Evolutionary conservation across 2,888 invertebrate genomes (phyloP), one percentile per base, ranked within the genome.

Genomic region (Eilema sororculum): DNA sequence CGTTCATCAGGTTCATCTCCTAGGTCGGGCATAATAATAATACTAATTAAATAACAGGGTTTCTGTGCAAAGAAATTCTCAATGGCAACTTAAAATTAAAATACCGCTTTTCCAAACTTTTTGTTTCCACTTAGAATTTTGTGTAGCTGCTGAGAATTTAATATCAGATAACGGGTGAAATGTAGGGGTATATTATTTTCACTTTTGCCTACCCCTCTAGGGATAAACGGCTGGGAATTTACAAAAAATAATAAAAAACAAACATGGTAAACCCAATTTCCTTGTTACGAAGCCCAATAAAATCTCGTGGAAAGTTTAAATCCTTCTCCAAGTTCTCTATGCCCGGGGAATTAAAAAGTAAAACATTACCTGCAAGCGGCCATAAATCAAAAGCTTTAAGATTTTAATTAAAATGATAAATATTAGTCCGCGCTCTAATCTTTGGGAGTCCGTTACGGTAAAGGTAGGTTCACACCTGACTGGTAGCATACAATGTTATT

Each of bases 391-490:
- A 74, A 75, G 83, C 87, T 87, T 68, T 83, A 82, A 81, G 82
- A 73, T 84, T 87, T 86, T 83, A 86, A 87, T 87, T 87, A 85
- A 84, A 82, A 81, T 81, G 82, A 86, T 85, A 83, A 85, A 87
- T 85, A 84, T 81, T 79, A 76, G 78, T 72, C 74, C 61, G 70
- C 56, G 62, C 75, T 80, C 73, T 75, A 73, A 72, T 74, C 76
- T 76, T 76, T 67, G 41, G 22, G 30, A 69, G 67, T 71, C 67
- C 71, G 69, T 64, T 67, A 69, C 46, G 10, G 28, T 68, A 68
- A 71, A 46, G 67, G 57, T 56, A 56, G 20, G 33, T 59, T 64
- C 25, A 37, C 64, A 68, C 64, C 52, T n/a, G 59, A 22, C 46
- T 28, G 58, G 0, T 30, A 30, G 3, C n/a, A 56, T 5, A 65